Percentiles rank a stretch among this genome's conserved stretches.
phyloP scores from a whole-genome alignment of 2,797 vertebrate genomes.

The Masticophis lateralis region DNA sequence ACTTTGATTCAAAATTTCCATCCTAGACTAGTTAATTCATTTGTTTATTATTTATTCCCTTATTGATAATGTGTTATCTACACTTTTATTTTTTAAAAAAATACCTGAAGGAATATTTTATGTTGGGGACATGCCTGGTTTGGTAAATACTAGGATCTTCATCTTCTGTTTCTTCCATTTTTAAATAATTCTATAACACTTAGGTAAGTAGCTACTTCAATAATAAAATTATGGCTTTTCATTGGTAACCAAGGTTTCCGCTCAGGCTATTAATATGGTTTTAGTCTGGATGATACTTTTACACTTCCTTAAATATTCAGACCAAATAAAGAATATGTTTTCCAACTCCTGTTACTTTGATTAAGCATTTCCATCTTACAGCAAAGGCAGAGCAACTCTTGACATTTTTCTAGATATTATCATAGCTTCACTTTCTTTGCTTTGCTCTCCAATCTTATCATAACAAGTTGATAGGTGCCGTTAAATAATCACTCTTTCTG shows the following conservation, averaged over 20 bases:
- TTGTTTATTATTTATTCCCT: not conserved
- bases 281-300: not conserved
- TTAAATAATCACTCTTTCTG: not conserved
- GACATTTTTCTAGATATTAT: not conserved
- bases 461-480: not conserved
- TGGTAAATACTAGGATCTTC: not conserved
- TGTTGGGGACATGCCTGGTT: not conserved
- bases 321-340: not conserved
- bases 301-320: not conserved
- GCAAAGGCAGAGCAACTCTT: not conserved
- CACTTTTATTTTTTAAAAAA: not conserved
- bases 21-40: not conserved
- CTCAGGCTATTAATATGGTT: not conserved
- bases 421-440: conserved; percentile 22
- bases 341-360: not conserved
- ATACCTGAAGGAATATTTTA: not conserved
- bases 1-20: not conserved
- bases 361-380: not conserved
- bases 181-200: not conserved
- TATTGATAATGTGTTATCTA: not conserved
- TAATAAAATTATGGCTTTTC: not conserved
- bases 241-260: not conserved
- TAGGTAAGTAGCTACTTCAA: not conserved
- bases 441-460: conserved; percentile 29
- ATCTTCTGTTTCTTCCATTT: not conserved